Evolutionary conservation across 1,140 invertebrate species (phyloP).

Genomic region (Mizuhopecten yessoensis): DNA sequence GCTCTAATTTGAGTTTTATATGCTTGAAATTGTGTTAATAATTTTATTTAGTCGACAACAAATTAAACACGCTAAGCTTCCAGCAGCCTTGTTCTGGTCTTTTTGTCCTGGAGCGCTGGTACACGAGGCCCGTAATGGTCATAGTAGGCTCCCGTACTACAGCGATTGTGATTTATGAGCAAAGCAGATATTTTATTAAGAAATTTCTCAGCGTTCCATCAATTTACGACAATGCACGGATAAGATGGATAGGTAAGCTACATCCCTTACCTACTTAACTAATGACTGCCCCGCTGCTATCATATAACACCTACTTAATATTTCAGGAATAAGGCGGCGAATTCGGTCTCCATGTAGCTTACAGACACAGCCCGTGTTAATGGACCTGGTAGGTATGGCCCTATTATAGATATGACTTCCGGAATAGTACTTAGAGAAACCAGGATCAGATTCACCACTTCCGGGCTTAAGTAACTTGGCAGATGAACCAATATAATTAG

Average conservation of each 20-base stretch:
- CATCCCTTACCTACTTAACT: too few species aligned
- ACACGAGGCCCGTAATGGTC: background rate
- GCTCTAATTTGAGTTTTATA: too few species aligned
- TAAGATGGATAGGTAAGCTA: background rate
- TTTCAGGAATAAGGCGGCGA: background rate
- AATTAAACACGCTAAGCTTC: too few species aligned
- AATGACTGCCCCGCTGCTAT: background rate
- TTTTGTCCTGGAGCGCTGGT: background rate
- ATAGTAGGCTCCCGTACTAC: background rate
- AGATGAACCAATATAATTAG: constrained; percentile 21
- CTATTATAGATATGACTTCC: background rate
- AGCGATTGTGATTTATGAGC: background rate
- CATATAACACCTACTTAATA: background rate
- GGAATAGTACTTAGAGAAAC: background rate
- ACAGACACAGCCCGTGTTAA: background rate
- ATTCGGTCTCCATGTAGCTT: background rate
- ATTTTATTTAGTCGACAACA: too few species aligned
- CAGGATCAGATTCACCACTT: background rate
- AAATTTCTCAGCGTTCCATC: background rate
- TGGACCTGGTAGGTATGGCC: background rate
- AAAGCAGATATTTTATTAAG: background rate
- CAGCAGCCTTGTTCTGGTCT: too few species aligned
- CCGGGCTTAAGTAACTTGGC: background rate
- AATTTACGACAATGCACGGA: background rate
- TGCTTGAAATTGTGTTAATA: too few species aligned